Evolutionary conservation across 2,113 vertebrate species (phyloP).

Genomic region (Cichladusa arquata): DNA sequence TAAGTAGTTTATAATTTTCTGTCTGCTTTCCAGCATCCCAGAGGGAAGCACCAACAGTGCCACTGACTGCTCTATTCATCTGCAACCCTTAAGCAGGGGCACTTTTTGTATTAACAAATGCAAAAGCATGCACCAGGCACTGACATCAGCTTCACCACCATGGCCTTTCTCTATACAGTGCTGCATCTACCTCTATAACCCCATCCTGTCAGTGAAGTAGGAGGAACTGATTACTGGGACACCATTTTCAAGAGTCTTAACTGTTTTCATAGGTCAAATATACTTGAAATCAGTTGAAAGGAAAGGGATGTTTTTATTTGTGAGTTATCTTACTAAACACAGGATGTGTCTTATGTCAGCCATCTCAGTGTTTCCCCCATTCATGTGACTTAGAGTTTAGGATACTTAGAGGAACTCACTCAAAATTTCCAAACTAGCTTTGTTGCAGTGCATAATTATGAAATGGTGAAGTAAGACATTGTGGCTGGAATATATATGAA

Average conservation of each 20-base stretch:
- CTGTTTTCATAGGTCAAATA: not conserved
- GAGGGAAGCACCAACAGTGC: not conserved
- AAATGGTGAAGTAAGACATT: not conserved
- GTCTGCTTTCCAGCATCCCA: not conserved
- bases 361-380: slow-evolving; percentile 5
- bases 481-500: not conserved
- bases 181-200: not conserved
- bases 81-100: not conserved
- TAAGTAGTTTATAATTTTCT: not conserved
- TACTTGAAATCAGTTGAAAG: not conserved
- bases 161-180: rapidly evolving
- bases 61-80: not conserved
- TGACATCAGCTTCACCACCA: not conserved
- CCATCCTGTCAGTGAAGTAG: not conserved
- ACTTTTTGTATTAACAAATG: not conserved
- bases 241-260: not conserved
- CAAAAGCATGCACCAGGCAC: not conserved
- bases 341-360: slow-evolving; percentile 25
- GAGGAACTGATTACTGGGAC: not conserved
- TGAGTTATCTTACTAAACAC: not conserved
- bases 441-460: not conserved
- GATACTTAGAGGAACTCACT: slow-evolving; percentile 1
- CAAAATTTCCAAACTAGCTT: slow-evolving; percentile 29
- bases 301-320: not conserved
- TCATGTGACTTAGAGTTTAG: slow-evolving; percentile 36